Conservation (phyloP, 35 echinoderm and acorn worm genomes). For the Apostichopus parvimensis region DNA sequence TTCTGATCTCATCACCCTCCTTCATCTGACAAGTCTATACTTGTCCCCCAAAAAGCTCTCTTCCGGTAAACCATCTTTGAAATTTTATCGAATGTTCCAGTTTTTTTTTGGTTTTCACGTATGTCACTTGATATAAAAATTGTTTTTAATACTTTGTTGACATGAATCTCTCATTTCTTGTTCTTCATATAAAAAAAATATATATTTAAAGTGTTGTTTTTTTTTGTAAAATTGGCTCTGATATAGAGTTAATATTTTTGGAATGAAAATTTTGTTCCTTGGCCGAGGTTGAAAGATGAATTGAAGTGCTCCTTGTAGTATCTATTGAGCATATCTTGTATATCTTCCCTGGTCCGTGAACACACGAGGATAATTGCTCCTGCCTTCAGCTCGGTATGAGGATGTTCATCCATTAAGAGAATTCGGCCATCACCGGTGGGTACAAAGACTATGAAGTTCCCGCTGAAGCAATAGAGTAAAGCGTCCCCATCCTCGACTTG, state of each 20-base stretch:
- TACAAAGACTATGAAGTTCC: constrained; percentile 8
- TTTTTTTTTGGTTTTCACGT: too few relatives aligned
- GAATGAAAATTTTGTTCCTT: constrained; percentile 3
- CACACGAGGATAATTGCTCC: constrained; percentile 4
- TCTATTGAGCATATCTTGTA: background rate
- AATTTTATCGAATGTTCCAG: too few relatives aligned
- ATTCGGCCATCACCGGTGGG: constrained; percentile 23
- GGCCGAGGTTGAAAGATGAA: background rate
- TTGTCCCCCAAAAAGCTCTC: too few relatives aligned
- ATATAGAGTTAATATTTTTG: background rate
- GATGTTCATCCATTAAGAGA: constrained; percentile 9
- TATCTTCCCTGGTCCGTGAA: background rate
- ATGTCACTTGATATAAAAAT: too few relatives aligned
- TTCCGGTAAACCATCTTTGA: too few relatives aligned
- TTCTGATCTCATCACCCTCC: too few relatives aligned
- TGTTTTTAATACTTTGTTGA: too few relatives aligned
- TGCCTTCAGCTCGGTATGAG: background rate
- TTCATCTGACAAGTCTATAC: too few relatives aligned
- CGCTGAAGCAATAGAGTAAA: background rate
- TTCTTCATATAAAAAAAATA: too few relatives aligned
- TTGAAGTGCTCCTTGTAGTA: constrained; percentile 10
- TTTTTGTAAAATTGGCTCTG: background rate
- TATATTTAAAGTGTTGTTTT: too few relatives aligned
- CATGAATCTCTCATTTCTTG: too few relatives aligned
- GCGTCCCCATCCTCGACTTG: background rate